Evolutionary conservation across 2,113 vertebrate genomes (phyloP).

Genomic region (Catagonus wagneri): DNA sequence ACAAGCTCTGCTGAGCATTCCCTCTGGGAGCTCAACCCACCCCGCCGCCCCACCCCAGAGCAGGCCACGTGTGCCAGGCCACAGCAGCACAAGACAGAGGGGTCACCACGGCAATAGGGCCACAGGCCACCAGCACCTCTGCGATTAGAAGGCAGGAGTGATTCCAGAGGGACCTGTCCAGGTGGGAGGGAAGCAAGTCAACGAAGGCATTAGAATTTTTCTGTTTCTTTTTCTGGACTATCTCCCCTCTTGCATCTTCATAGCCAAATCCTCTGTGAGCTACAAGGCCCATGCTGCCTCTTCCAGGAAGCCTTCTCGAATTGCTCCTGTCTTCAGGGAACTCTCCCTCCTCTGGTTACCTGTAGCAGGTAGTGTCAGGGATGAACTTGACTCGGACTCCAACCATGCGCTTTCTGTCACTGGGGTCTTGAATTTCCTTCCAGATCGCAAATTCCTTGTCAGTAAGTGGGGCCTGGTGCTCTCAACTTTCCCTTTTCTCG

Average conservation of each 20-base stretch:
- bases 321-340: background rate
- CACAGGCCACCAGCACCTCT: no score
- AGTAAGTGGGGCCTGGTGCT: background rate
- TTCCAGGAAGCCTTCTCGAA: background rate
- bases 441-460: background rate
- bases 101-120: background rate
- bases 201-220: background rate
- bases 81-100: background rate
- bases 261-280: background rate
- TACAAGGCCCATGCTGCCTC: fast-evolving
- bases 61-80: background rate
- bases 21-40: background rate
- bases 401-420: background rate
- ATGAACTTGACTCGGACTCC: background rate
- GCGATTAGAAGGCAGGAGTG: background rate
- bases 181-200: background rate
- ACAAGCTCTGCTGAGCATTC: fast-evolving
- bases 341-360: background rate
- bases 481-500: background rate
- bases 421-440: background rate
- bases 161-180: no score
- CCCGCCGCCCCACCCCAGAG: fast-evolving
- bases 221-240: background rate
- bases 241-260: background rate
- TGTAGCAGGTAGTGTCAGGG: background rate